A percentile compares a stretch with the other conserved stretches of the same genome.
Conservation (phyloP, 2,888 invertebrate species). For the Creontiades dilutus region DNA sequence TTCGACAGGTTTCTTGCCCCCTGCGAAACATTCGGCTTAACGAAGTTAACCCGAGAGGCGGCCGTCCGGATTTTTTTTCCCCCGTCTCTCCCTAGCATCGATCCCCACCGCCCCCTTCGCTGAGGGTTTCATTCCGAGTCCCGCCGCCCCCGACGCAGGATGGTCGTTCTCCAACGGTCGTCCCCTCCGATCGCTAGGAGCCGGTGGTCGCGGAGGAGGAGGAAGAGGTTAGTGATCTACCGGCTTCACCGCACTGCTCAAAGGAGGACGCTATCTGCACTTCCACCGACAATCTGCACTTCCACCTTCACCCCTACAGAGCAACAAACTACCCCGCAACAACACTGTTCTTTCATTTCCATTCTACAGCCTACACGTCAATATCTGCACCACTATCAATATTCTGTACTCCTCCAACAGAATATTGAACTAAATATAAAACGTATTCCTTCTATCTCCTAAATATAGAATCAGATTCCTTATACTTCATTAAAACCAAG, state of each 20-base stretch:
- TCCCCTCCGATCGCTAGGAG: slow-evolving; percentile 19
- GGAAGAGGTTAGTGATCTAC: slow-evolving; percentile 35
- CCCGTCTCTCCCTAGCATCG: background rate
- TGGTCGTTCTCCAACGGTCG: background rate
- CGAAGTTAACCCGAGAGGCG: background rate
- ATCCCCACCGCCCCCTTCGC: slow-evolving; percentile 36
- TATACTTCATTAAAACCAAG: too few relatives aligned
- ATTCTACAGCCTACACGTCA: too few relatives aligned
- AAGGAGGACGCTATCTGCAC: too few relatives aligned
- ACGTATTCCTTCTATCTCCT: too few relatives aligned
- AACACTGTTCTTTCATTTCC: too few relatives aligned
- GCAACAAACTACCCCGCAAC: too few relatives aligned
- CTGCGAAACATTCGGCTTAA: background rate
- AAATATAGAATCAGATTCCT: too few relatives aligned
- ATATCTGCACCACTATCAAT: too few relatives aligned
- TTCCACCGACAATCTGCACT: too few relatives aligned
- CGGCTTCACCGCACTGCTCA: slow-evolving; percentile 1
- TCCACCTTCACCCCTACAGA: too few relatives aligned
- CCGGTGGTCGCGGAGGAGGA: slow-evolving; percentile 34
- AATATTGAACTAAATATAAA: too few relatives aligned
- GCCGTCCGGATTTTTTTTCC: background rate
- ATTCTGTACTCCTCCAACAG: too few relatives aligned
- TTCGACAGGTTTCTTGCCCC: background rate
- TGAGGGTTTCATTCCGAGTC: slow-evolving; percentile 31
- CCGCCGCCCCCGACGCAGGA: slow-evolving; percentile 20